Conservation (phyloP, 2,113 vertebrate species). For the Rhizomys pruinosus region DNA sequence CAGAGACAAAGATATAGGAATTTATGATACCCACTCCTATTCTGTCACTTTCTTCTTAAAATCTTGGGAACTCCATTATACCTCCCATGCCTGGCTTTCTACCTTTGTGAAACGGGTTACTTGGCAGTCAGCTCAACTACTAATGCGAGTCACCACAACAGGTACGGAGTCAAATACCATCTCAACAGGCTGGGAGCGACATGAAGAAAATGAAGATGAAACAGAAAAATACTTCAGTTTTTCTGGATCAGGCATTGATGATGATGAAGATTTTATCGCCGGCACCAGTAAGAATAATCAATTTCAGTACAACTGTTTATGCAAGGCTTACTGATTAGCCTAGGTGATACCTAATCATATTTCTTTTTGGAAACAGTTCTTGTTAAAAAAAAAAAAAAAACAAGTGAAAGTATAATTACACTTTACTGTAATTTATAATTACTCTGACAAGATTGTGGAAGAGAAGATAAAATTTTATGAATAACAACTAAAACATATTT, state of each 20-base stretch:
- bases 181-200: slow-evolving; percentile 73
- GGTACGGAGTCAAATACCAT: slow-evolving; percentile 79
- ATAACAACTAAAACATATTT: slow-evolving; percentile 34
- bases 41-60: slow-evolving; percentile 35
- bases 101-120: slow-evolving; percentile 64
- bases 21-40: background rate
- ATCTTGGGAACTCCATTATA: background rate
- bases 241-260: slow-evolving; percentile 83
- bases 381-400: too few species aligned
- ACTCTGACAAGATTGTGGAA: slow-evolving; percentile 10
- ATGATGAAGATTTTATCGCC: slow-evolving; percentile 83
- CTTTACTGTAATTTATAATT: background rate
- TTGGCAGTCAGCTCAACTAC: slow-evolving; percentile 65
- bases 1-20: background rate
- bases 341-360: background rate
- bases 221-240: slow-evolving; percentile 74
- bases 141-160: slow-evolving; percentile 78
- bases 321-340: slow-evolving; percentile 33
- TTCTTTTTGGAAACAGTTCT: slow-evolving; percentile 8
- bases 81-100: slow-evolving; percentile 34
- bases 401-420: background rate
- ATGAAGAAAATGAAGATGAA: slow-evolving; percentile 79
- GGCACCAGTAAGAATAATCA: slow-evolving; percentile 81
- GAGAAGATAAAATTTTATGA: background rate
- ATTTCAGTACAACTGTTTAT: slow-evolving; percentile 59